Evolutionary conservation across 2,113 vertebrate species (phyloP), one percentile per base, ranked within the genome.

Genomic region (Amblyornis subalaris): DNA sequence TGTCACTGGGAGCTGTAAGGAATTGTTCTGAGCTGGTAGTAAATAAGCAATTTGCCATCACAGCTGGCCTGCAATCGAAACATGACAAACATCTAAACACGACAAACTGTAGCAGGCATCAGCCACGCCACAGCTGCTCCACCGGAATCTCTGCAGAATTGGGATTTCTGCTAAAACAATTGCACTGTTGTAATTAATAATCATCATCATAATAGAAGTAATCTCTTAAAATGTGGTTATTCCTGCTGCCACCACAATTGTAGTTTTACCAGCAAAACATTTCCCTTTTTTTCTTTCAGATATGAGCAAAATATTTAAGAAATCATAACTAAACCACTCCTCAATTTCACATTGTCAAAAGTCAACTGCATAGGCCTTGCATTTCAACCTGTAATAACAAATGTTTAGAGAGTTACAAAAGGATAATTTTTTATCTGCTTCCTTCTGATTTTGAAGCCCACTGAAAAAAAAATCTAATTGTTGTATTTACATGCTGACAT

Each of bases 1-100:
- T 45, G 48, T 47, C 81, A 12, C 47, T 35, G 74, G 5, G 50
- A 88, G 85, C 73, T 80, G 65, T 40, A 40, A 93, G 93, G 93
- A 69, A 50, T 12, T 45, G 57, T 66, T 61, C 90, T 11, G 17
- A 83, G 54, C 31, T 76, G 81, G 65, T 0, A 38, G 89, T 35
- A 93, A 94, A 93, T 48, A 87, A 93, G 67, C 69, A 92, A 87
- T 86, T 67, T 94, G 84, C 87, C 76, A 55, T 64, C 75, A 71
- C 57, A 96, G 84, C 45, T 89, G 80, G 85, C 83, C 93, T 83
- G 73, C 40, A 90, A 50, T 67, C 10, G 9, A 57, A 87, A 79
- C 84, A 40, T 1, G 45, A 48, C 72, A 66, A 92, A 94, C 48
- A 84, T 29, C 50, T 92, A 40, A 95, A 84, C 36, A 24, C 1